Evolutionary conservation across 2,113 vertebrate species (phyloP), one percentile per base, ranked within the genome.

Genomic region (Archilochus colubris): DNA sequence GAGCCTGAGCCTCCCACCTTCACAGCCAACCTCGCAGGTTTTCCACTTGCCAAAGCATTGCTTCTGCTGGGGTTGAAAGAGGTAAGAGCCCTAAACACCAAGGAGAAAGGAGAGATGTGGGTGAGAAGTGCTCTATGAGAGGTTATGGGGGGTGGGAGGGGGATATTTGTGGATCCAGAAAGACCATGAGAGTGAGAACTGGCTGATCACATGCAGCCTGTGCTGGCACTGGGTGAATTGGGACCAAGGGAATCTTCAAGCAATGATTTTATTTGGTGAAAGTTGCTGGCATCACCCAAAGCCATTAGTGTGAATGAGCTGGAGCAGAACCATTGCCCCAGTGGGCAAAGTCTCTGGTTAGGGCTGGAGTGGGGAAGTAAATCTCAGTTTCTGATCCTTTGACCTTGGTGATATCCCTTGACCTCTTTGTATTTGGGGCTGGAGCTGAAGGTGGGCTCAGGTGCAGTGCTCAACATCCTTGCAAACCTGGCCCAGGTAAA

Each of bases 51-150:
- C 81, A 30, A 28, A 78, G n/a, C 40, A 0, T 33, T 9, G 1
- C 72, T 83, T 62, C 90, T 43, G 68, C 90, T 15, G 54, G 63
- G 55, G 70, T 85, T 68, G 38, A 25, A 61, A 69, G 82, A 96
- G 95, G 94, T 95, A 91, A 94, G 94, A 89, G 77, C 83, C 69
- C 70, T n/a, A 8, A 70, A 25, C 12, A 10, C n/a, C 33, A 2
- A n/a, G 81, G 57, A 53, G 10, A 73, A 70, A 36, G 31, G 61
- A 89, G 78, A 28, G 20, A 4, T 3, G 0, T 1, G 30, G 38
- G 72, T 2, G 33, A 77, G 61, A 38, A 21, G 62, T 63, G 38
- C 25, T 88, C 48, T n/a, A 0, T 16, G 31, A n/a, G 59, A 75
- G 79, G 3, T 50, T 70, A 9, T 7, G 15, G 21, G 46, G 20